Base-by-base conservation (phyloP, 2,888 invertebrate species). In the Psylliodes chrysocephalus region DNA sequence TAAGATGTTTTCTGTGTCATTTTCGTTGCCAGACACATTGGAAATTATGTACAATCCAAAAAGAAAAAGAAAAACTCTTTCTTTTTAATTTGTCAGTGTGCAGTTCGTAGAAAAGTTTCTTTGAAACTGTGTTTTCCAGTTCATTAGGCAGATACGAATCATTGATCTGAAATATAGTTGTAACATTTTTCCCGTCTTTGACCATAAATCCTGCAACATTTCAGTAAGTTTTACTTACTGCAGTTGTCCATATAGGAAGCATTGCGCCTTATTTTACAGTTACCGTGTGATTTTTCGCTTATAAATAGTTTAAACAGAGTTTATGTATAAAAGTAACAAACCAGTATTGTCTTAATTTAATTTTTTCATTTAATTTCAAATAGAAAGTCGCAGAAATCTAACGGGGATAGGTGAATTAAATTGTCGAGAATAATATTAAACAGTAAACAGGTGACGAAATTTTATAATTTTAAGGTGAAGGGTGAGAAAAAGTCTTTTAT, bases 11-110 rank as follows among this genome's bases (percentile, higher is more conserved):
- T 69, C 69, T 63, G 68, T 74, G 76, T 74, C 76, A 75, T 74
- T 74, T 75, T 71, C 64, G 66, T 59, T 71, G 74, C 72, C 73
- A 76, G 75, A 75, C 75, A 74, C 74, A 72, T 69, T 72, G 73
- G 69, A 73, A 75, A 75, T 75, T 75, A 75, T 75, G 72, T 75
- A 68, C 66, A 67, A 66, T 62, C 61, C 62, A 55, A 67, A 64
- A 67, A 70, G 61, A 61, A 49, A 51, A 59, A 35, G 28, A 25
- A 38, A n/a, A 19, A 19, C 18, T 30, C 10, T 49, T 10, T 46
- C 44, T 46, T 40, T 59, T 59, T 59, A 59, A 49, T 59, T 59
- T 59, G 49, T 49, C 49, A 17, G 38, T 38, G 14, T 40, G 25
- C 30, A 28, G 30, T 33, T 46, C 17, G 40, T 22, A 25, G 12